Evolutionary conservation across 1,140 invertebrate genomes (phyloP).

Genomic region (Planococcus citri): DNA sequence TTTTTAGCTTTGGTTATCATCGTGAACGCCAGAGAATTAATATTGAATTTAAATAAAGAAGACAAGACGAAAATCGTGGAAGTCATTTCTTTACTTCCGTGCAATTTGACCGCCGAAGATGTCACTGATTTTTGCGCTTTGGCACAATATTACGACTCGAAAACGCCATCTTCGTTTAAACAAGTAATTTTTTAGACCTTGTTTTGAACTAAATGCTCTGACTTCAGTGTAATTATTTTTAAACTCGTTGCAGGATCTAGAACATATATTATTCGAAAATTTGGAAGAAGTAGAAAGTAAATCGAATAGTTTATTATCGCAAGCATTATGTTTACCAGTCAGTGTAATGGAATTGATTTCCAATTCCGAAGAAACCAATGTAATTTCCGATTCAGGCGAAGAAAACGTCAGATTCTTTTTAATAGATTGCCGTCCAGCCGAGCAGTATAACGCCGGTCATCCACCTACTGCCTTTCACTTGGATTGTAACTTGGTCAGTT

Average conservation of each 20-base stretch:
- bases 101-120: slow-evolving; percentile 78
- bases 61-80: slow-evolving; percentile 59
- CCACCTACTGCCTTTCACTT: slow-evolving; percentile 94
- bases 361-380: slow-evolving; percentile 35
- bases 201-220: background rate
- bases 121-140: slow-evolving; percentile 94
- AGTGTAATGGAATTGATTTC: slow-evolving; percentile 74
- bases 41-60: slow-evolving; percentile 43
- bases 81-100: slow-evolving; percentile 62
- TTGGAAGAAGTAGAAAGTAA: background rate
- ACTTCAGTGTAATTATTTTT: background rate
- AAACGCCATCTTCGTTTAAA: slow-evolving; percentile 85
- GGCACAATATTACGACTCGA: slow-evolving; percentile 82
- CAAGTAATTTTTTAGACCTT: slow-evolving; percentile 38
- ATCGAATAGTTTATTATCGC: slow-evolving; percentile 41
- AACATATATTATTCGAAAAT: background rate
- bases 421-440: slow-evolving; percentile 89
- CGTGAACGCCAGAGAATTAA: slow-evolving; percentile 51
- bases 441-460: slow-evolving; percentile 94
- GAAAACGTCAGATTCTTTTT: slow-evolving; percentile 78
- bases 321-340: slow-evolving; percentile 87
- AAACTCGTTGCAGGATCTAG: background rate
- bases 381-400: slow-evolving; percentile 38
- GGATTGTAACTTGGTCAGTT: slow-evolving; percentile 75
- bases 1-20: slow-evolving; percentile 91